These are phyloP conservation scores for Drosophila nebulosa DNA, from an alignment of 1,140 invertebrate species.

Conservation along the genomic window DNA sequence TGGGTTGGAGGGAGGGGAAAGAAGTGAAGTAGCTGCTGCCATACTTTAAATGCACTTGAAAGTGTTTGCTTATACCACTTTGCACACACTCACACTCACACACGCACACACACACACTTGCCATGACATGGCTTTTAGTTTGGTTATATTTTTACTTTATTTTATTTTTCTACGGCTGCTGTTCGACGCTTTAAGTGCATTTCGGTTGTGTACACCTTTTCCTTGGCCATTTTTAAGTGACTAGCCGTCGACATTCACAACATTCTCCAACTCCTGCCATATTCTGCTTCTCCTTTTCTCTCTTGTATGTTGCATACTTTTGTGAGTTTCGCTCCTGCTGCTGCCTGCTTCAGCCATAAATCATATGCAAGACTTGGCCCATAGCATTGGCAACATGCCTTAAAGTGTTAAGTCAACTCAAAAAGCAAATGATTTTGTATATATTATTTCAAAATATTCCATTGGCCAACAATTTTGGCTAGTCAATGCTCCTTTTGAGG, in stretches of 20 bases:
- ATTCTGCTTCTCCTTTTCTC: slow-evolving; percentile 18
- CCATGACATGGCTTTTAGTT: slow-evolving; percentile 45
- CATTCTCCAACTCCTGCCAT: neutral
- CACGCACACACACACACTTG: neutral
- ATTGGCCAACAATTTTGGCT: neutral
- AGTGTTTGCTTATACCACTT: slow-evolving; percentile 72
- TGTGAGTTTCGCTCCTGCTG: slow-evolving; percentile 30
- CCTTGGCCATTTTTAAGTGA: slow-evolving; percentile 72
- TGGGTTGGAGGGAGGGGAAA: slow-evolving; percentile 14
- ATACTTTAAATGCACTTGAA: slow-evolving; percentile 75
- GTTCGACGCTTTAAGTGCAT: slow-evolving; percentile 67
- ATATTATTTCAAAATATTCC: neutral
- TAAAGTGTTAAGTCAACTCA: slow-evolving; percentile 72
- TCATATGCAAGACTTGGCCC: slow-evolving; percentile 46
- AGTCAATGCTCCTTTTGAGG: too few relatives aligned
- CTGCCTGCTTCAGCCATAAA: slow-evolving; percentile 48
- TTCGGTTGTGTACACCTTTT: slow-evolving; percentile 53
- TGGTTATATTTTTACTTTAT: neutral
- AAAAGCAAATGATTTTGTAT: slow-evolving; percentile 35
- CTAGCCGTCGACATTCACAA: slow-evolving; percentile 63
- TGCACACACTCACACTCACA: slow-evolving; percentile 19
- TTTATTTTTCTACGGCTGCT: slow-evolving; percentile 1
- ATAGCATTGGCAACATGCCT: slow-evolving; percentile 40
- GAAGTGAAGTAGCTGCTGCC: slow-evolving; percentile 68
- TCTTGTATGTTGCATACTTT: slow-evolving; percentile 66